These are phyloP conservation scores for Scaeva pyrastri DNA, from an alignment of 2,888 invertebrate genomes.

Conservation along the genomic window DNA sequence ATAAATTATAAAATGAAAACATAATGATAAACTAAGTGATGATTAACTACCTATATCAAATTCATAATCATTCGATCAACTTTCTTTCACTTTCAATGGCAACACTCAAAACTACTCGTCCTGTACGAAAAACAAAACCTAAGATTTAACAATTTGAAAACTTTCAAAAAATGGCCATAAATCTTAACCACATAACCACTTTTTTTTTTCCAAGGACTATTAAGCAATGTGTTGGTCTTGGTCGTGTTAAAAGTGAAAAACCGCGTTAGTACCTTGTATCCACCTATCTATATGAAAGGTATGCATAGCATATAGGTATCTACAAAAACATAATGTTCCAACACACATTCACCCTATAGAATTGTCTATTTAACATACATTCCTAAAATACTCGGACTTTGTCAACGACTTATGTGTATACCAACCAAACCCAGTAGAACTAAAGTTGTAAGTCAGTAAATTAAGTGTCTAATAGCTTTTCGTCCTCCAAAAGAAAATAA, in stretches of 20 bases:
- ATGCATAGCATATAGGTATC: not conserved
- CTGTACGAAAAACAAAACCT: not conserved
- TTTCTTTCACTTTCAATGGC: not conserved
- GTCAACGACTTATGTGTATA: constrained; percentile 22
- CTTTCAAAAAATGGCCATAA: constrained; percentile 33
- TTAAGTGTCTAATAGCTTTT: constrained; percentile 60
- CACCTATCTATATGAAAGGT: constrained; percentile 24
- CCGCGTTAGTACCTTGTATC: constrained; percentile 43
- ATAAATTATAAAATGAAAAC: too few species aligned
- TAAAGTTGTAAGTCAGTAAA: constrained; percentile 42
- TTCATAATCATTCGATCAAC: too few species aligned
- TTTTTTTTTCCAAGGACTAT: not conserved
- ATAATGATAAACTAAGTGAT: too few species aligned
- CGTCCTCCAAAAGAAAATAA: not conserved
- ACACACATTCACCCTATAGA: constrained; percentile 27
- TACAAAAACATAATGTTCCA: not conserved
- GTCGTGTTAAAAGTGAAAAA: constrained; percentile 26
- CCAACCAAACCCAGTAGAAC: not conserved
- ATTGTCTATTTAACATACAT: constrained; percentile 71
- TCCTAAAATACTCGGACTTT: constrained; percentile 67
- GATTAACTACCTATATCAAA: too few species aligned
- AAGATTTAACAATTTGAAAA: constrained; percentile 22
- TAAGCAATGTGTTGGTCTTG: not conserved
- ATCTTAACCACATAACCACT: constrained; percentile 41
- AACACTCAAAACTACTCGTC: not conserved